A percentile compares a stretch with the other conserved stretches of the same genome.
Conservation (phyloP, 2,888 invertebrate species). For the Melinaea menophilus region DNA sequence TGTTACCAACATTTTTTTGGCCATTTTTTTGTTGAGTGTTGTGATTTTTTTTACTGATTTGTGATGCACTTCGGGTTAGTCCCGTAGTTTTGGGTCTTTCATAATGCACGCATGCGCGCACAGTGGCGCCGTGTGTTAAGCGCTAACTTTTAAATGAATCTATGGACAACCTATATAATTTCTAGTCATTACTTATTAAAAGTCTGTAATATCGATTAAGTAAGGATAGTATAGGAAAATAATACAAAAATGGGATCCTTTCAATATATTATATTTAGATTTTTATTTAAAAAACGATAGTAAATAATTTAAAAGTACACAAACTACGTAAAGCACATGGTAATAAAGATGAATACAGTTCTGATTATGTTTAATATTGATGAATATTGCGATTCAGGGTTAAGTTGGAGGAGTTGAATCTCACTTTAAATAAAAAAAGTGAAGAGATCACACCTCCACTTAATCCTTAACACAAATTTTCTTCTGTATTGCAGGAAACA, state of each 20-base stretch:
- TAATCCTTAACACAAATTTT: conserved; percentile 62
- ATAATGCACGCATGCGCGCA: conserved; percentile 49
- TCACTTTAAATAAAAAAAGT: conserved; percentile 77
- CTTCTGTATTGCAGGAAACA: conserved; percentile 6
- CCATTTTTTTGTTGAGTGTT: conserved; percentile 76
- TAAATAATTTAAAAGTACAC: not conserved
- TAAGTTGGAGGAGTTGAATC: conserved; percentile 80
- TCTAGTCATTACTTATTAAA: not conserved
- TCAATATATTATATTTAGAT: not conserved
- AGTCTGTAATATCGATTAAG: not conserved
- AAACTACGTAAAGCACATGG: conserved; percentile 2
- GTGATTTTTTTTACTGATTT: conserved; percentile 76
- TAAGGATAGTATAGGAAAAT: not conserved
- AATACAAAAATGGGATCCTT: not conserved
- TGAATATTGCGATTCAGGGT: conserved; percentile 63
- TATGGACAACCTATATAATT: not conserved
- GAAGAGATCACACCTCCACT: conserved; percentile 80
- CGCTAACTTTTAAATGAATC: conserved; percentile 16
- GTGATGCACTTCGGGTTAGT: conserved; percentile 62
- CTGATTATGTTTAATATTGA: conserved; percentile 25
- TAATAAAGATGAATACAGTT: conserved; percentile 18
- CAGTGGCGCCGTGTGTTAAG: conserved; percentile 26
- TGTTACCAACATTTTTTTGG: conserved; percentile 79
- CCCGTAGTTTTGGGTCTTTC: conserved; percentile 57
- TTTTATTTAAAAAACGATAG: not conserved